These are phyloP conservation scores for Sitta europaea DNA, from an alignment of 2,113 vertebrate genomes.

Conservation along the genomic window DNA sequence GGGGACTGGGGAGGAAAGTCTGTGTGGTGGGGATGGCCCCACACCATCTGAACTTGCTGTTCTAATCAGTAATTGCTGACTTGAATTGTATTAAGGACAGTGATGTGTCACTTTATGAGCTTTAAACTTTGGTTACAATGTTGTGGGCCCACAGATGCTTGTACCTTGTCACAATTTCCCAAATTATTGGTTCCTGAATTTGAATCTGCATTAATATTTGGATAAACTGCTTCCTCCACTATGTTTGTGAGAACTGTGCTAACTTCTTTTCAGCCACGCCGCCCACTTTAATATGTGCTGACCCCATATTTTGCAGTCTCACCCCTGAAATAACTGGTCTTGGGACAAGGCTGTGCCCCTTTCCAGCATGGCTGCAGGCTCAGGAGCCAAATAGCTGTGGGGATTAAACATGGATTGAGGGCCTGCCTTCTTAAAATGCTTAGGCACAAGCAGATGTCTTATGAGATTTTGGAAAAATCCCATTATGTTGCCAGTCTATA, in stretches of 20 bases:
- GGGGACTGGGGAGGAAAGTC: not conserved
- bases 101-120: not conserved
- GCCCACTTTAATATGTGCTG: not conserved
- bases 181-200: not conserved
- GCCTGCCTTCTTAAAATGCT: not conserved
- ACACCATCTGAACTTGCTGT: not conserved
- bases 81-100: not conserved
- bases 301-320: not conserved
- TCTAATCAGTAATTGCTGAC: not conserved
- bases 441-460: slow-evolving; percentile 53
- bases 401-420: slow-evolving; percentile 29
- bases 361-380: not conserved
- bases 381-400: not conserved
- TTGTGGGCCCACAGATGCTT: rapidly evolving
- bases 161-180: not conserved
- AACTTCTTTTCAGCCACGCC: not conserved
- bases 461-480: slow-evolving; percentile 45
- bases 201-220: not conserved
- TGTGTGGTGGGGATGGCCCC: not conserved
- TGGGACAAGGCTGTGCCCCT: not conserved
- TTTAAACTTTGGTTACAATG: rapidly evolving
- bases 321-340: not conserved
- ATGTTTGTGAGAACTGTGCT: not conserved
- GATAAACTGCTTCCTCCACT: not conserved
- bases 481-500: slow-evolving; percentile 9